Conservation (phyloP, 2,113 vertebrate genomes). For the Heptranchias perlo region DNA sequence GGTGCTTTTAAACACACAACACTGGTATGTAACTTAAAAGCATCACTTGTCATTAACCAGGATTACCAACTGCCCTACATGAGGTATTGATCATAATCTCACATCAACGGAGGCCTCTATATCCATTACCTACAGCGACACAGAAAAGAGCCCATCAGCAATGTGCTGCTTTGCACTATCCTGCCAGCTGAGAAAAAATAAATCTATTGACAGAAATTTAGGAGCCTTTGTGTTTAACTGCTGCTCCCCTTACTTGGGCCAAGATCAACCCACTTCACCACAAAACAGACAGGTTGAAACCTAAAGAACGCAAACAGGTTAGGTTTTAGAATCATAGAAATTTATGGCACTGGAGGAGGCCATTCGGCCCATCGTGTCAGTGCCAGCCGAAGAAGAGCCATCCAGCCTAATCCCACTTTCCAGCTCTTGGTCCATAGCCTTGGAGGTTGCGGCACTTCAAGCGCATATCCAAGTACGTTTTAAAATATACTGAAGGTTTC, state of each 20-base stretch:
- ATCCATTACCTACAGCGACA: not conserved
- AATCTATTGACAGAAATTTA: conserved; percentile 1
- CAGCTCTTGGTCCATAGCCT: too few relatives aligned
- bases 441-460: too few relatives aligned
- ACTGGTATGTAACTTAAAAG: not conserved
- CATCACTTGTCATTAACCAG: not conserved
- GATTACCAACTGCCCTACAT: not conserved
- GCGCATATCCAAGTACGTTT: too few relatives aligned
- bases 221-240: not conserved
- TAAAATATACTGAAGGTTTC: too few relatives aligned
- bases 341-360: too few relatives aligned
- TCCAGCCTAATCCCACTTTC: too few relatives aligned
- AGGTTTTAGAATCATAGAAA: too few relatives aligned
- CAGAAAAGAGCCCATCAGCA: not conserved
- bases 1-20: not conserved
- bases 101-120: not conserved
- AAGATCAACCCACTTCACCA: not conserved
- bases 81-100: not conserved
- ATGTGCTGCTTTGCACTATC: not conserved
- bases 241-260: not conserved
- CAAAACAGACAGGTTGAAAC: not conserved
- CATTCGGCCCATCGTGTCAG: too few relatives aligned
- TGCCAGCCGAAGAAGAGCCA: too few relatives aligned
- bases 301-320: not conserved
- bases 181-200: not conserved